Conservation (phyloP, 2,797 vertebrate species). For the Adelosebastes latens region DNA sequence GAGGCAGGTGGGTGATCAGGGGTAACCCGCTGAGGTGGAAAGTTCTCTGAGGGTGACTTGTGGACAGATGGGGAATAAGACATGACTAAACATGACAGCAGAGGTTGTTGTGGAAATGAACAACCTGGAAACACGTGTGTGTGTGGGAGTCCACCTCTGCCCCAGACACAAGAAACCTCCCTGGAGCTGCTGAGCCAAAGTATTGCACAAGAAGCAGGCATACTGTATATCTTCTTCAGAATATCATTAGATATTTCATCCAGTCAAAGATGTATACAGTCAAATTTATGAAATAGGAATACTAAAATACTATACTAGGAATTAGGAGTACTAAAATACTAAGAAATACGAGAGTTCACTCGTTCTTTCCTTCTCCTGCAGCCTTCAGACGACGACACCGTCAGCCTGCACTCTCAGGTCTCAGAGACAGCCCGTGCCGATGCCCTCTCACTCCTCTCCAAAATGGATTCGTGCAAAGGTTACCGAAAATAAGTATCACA, state of each 20-base stretch:
- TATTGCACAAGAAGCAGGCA: not conserved
- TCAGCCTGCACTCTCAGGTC: constrained; percentile 98
- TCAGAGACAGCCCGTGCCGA: constrained; percentile 94
- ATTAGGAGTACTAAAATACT: not conserved
- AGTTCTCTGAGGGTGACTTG: not conserved
- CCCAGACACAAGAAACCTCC: not conserved
- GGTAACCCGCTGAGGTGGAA: not conserved
- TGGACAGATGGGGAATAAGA: not conserved
- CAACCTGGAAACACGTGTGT: not conserved
- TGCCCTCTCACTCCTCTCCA: constrained; percentile 86
- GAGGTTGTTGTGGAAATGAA: not conserved
- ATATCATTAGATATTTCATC: not conserved
- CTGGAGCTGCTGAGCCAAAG: not conserved
- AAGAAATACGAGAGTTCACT: not conserved
- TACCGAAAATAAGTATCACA: constrained; percentile 72
- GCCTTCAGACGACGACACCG: constrained; percentile 98
- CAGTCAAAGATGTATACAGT: not conserved
- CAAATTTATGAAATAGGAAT: not conserved
- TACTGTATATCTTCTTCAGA: not conserved
- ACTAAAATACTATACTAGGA: not conserved
- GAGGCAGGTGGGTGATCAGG: not conserved
- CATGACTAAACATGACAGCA: not conserved
- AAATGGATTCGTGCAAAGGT: constrained; percentile 88
- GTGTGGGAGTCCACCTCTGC: not conserved
- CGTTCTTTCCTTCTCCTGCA: constrained; percentile 62